Evolutionary conservation across 1,140 invertebrate species (phyloP), one percentile per base, ranked within the genome.

Genomic region (Uloborus diversus): DNA sequence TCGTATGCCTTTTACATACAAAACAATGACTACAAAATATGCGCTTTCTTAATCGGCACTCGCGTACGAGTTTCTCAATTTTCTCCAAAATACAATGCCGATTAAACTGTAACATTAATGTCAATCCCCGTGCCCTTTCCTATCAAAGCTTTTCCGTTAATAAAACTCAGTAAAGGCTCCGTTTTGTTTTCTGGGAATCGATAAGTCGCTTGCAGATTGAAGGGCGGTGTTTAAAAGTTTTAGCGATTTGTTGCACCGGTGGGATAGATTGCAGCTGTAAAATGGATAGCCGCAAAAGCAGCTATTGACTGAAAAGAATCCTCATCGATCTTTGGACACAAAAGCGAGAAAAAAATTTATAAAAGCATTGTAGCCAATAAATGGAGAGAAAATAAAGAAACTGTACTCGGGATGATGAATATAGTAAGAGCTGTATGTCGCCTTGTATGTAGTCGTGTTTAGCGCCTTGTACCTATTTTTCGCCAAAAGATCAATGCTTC

Each of bases 191-290:
- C 17, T 17, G 9, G 17, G 2, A n/a, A 68, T 68, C 64, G 64
- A 68, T 68, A 68, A 68, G 37, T 68, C 64, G 64, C n/a, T 25
- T 30, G 64, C 64, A 68, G 64, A 68, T 68, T 68, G 64, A 51
- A 27, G 28, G 64, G 64, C 35, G 64, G 64, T 68, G 64, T 68
- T 68, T 68, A 68, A 68, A 68, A 68, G 37, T 68, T 68, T 68
- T 68, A 68, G 64, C 64, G 64, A 68, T 68, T 68, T 68, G 64
- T 68, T 68, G 64, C 64, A 20, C 37, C 17, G 37, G 37, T 68
- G 64, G 42, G 64, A 68, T 51, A 13, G 25, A 49, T 1, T 17
- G 47, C 64, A 68, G 64, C 64, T 68, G 37, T 42, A 42, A 42
- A 17, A 42, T n/a, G 37, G 37, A 42, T 42, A 42, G 37, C 37